Conservation (phyloP, 2,797 vertebrate species). For the Apodemus agrarius region DNA sequence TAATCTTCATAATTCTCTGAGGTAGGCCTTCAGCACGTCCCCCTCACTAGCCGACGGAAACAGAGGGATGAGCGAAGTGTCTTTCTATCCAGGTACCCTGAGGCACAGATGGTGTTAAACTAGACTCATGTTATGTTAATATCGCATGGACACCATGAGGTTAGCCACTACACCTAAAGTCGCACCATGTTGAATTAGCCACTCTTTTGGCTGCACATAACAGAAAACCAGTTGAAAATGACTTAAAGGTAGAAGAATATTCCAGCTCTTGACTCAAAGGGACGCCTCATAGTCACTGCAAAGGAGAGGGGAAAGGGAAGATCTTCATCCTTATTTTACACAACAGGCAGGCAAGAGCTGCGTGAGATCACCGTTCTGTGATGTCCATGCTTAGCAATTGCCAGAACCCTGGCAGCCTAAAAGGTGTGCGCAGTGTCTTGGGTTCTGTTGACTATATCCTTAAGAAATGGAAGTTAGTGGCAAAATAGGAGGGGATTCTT, state of each 20-base stretch:
- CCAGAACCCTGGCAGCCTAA: background rate
- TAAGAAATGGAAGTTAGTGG: background rate
- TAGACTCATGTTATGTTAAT: background rate
- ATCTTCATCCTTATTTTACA: background rate
- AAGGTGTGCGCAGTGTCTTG: background rate
- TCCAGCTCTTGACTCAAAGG: background rate
- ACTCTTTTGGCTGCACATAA: background rate
- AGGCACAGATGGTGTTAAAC: background rate
- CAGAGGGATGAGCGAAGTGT: background rate
- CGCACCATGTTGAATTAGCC: background rate
- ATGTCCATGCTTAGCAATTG: background rate
- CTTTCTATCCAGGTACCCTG: background rate
- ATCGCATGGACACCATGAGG: rapidly evolving
- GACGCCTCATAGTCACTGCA: background rate
- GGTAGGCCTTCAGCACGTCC: background rate
- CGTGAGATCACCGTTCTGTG: background rate
- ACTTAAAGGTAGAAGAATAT: background rate
- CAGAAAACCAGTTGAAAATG: constrained; percentile 7
- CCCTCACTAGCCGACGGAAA: background rate
- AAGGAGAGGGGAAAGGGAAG: background rate
- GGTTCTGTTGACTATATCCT: background rate
- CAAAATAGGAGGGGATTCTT: background rate
- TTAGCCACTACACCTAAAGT: background rate
- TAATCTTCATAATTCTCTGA: background rate
- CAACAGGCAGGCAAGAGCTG: background rate